Base-by-base conservation (phyloP, 1,140 invertebrate species). In the Bombus pascuorum region DNA sequence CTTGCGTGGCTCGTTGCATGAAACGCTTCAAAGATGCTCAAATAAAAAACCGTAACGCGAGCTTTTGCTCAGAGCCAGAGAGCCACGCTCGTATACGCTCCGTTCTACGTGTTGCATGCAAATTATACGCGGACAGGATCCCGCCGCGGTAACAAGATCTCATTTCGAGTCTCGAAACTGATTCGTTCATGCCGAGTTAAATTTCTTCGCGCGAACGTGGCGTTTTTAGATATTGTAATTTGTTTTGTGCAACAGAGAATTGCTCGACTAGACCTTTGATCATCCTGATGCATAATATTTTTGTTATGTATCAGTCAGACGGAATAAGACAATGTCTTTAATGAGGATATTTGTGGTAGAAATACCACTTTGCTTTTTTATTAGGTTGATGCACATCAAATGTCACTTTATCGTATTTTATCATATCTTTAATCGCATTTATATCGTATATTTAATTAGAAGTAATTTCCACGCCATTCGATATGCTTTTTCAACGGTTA, bases 21-120 rank as follows among this genome's bases (percentile, higher is more conserved):
- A 32, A 81, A 73, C 57, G 70, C n/a, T 62, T 81, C 53, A 81
- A 74, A 74, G 70, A 74, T 42, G 28, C 34, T 10, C n/a, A 28
- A 59, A 81, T 44, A 44, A 65, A 34, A 65, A 68, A 42, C 39
- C 65, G 65, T 66, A 25, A 53, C 47, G 18, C 68, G 28, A 25
- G 80, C 70, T 73, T 74, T 81, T 34, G 80, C 70, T 44, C 28
- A 12, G 22, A 73, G 34, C 8, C n/a, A 34, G 6, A 15, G n/a
- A 32, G 44, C 22, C 34, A 8, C 5, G 37, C 34, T 3, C 28
- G 28, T 13, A 47, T 37, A 53, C 37, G 44, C 59, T 37, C 22
- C 68, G 10, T n/a, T 71, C 70, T n/a, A 42, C 70, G 70, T 34
- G 70, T 71, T 71, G 25, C 70, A 71, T 42, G 70, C 70, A 71